Conservation (phyloP, 2,113 vertebrate genomes). For the Donacobius atricapilla region DNA sequence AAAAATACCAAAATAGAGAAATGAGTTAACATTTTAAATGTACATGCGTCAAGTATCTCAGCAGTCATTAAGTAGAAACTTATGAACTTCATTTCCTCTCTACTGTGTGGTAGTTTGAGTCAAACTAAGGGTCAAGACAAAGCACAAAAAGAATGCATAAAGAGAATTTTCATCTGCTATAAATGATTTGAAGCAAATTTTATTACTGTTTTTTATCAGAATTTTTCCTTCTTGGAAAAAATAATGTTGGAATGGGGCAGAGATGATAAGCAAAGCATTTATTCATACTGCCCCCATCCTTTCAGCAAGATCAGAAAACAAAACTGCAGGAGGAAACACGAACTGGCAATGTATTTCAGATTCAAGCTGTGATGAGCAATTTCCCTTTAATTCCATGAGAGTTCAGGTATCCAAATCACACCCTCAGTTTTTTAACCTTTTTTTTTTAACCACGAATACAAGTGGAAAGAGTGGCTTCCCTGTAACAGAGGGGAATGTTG, state of each 20-base stretch:
- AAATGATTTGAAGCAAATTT: not conserved
- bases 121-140: not conserved
- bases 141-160: not conserved
- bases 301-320: not conserved
- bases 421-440: not conserved
- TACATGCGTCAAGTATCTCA: not conserved
- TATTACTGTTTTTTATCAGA: not conserved
- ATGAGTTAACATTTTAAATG: not conserved
- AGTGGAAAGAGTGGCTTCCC: not conserved
- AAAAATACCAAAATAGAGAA: conserved; percentile 38
- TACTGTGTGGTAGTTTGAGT: not conserved
- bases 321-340: not conserved
- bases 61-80: not conserved
- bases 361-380: not conserved
- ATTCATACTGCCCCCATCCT: not conserved
- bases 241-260: not conserved
- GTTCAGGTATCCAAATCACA: not conserved
- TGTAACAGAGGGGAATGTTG: not conserved
- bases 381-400: not conserved
- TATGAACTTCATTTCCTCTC: not conserved
- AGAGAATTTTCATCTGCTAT: not conserved
- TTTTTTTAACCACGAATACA: not conserved
- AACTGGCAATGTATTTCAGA: not conserved
- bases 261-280: not conserved
- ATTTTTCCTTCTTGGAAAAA: not conserved